A percentile compares a stretch with the other conserved stretches of the same genome.
phyloP scores from a whole-genome alignment of 2,113 vertebrate species.

The Sialia sialis region DNA sequence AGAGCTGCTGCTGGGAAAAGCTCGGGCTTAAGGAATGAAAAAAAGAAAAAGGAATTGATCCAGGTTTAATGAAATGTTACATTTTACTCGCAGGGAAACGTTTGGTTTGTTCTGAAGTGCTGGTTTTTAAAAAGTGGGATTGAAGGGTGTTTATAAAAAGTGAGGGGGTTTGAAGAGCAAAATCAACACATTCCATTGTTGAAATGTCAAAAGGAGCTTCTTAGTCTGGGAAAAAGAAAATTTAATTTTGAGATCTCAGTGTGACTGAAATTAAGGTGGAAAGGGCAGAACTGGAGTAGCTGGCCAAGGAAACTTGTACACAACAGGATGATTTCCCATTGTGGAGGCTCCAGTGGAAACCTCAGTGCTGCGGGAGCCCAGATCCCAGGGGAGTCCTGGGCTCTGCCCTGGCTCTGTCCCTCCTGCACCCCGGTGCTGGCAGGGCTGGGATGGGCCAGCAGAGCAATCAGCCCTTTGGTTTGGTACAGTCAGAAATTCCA shows the following conservation, averaged over 20 bases:
- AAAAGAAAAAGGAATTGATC: background rate
- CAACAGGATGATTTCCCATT: background rate
- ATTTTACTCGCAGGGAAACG: background rate
- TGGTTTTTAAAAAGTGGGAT: slow-evolving; percentile 13
- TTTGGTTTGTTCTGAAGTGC: slow-evolving; percentile 24
- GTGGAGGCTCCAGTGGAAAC: background rate
- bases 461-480: background rate
- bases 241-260: background rate
- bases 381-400: background rate
- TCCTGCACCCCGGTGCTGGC: accelerated
- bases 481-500: background rate
- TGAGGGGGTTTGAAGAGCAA: background rate
- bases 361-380: background rate
- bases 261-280: background rate
- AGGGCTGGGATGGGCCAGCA: accelerated
- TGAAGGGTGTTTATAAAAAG: background rate
- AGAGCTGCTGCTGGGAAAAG: background rate
- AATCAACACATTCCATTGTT: background rate
- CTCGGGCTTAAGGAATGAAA: background rate
- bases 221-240: slow-evolving; percentile 6
- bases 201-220: slow-evolving; percentile 10
- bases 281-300: background rate
- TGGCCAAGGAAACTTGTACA: background rate
- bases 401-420: background rate
- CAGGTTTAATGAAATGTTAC: slow-evolving; percentile 39